A percentile compares a stretch with the other conserved stretches of the same genome.
Conservation (phyloP, 2,888 invertebrate genomes). For the Rotaria macrura region DNA sequence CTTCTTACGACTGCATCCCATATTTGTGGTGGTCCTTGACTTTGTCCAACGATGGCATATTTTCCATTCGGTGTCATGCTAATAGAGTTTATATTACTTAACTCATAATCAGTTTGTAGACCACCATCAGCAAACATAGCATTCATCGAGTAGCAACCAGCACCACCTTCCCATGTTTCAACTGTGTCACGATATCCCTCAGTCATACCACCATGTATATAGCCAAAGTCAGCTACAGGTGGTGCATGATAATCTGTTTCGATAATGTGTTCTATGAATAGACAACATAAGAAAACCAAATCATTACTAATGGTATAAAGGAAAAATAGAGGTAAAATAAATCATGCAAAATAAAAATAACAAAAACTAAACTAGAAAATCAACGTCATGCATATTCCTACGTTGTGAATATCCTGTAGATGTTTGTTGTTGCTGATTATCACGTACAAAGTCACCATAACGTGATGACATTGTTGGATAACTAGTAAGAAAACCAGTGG, state of each 20-base stretch:
- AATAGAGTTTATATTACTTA: conserved; percentile 28
- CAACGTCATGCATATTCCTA: background rate
- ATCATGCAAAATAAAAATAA: background rate
- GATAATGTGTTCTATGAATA: background rate
- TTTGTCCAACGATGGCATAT: conserved; percentile 33
- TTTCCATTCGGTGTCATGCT: conserved; percentile 34
- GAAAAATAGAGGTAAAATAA: background rate
- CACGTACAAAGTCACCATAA: background rate
- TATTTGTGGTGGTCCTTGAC: conserved; percentile 33
- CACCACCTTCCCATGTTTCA: background rate
- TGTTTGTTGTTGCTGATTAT: background rate
- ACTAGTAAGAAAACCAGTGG: background rate
- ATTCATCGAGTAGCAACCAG: conserved; percentile 26
- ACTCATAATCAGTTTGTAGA: conserved; percentile 25
- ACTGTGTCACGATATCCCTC: conserved; percentile 9
- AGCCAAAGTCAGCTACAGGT: conserved; percentile 25
- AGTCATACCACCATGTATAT: background rate
- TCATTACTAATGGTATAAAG: background rate
- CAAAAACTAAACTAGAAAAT: background rate
- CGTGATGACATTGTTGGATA: conserved; percentile 20
- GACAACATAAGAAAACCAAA: background rate
- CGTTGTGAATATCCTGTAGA: background rate
- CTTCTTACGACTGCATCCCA: conserved; percentile 30
- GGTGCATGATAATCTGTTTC: conserved; percentile 28
- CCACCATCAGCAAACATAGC: conserved; percentile 26